Base-by-base conservation (phyloP, 2,113 vertebrate genomes). In the Zootoca vivipara region DNA sequence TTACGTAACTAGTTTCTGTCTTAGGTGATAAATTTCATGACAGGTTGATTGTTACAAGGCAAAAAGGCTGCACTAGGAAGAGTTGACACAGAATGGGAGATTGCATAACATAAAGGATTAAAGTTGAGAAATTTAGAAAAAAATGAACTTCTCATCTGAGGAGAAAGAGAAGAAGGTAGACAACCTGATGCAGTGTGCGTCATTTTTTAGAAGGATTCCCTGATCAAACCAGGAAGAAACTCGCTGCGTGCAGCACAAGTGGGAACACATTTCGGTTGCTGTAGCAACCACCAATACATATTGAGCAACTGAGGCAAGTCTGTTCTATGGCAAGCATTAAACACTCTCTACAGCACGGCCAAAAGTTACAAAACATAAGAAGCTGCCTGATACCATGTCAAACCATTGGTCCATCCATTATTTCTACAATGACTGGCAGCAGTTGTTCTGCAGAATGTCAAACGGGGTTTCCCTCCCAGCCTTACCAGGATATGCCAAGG, bases 161-260 rank as follows among this genome's bases (percentile, higher is more conserved):
- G 46, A 62, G 56, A 0, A 0, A 89, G 13, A 80, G 67, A 38
- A 74, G 67, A 38, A 74, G 0, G 0, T 79, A 28, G 18, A 13
- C 28, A 67, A 86, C 77, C 65, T 2, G 9, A 90, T 24, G 67
- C 7, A 40, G 83, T 58, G 79, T 85, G 69, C 91, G 89, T 89
- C 85, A 89, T 6, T 10, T 52, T 52, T 56, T 80, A 6, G 26
- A 88, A 75, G 86, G 89, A 82, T 77, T 82, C 78, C 90, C 83
- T 85, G 77, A 62, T 38, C 85, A 87, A 93, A 91, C 81, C 92
- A 84, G 81, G 91, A 92, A 86, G 64, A 67, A n/a, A 87, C 18
- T 12, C 89, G 42, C 38, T 78, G 52, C 83, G 92, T 88, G 83
- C 4, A 69, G 40, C 70, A 42, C 33, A 88, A 93, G 82, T 56